A percentile compares a stretch with the other conserved stretches of the same genome.
phyloP scores from a whole-genome alignment of 2,797 vertebrate genomes.

The Halcyon badia region DNA sequence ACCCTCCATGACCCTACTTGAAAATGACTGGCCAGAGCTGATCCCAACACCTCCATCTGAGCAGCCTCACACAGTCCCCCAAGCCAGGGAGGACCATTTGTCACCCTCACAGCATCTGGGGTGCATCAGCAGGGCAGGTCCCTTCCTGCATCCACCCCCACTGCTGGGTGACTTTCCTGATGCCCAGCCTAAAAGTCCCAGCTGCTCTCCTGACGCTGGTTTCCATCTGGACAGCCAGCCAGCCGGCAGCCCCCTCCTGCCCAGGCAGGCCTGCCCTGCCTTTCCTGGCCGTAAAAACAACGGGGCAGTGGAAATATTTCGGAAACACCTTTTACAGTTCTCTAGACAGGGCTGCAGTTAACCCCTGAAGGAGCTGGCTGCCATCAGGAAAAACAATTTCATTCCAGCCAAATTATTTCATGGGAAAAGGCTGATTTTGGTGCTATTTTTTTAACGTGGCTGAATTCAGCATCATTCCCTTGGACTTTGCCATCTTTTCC shows the following conservation, averaged over 20 bases:
- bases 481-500: not conserved
- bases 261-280: constrained; percentile 46
- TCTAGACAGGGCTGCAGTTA: constrained; percentile 40
- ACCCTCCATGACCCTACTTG: not conserved
- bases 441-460: not conserved
- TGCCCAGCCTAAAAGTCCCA: not conserved
- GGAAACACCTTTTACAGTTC: constrained; percentile 65
- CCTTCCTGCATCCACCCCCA: not conserved
- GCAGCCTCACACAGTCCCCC: not conserved
- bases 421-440: constrained; percentile 24
- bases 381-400: constrained; percentile 23
- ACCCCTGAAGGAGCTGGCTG: constrained; percentile 46
- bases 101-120: no score
- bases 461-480: not conserved
- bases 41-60: not conserved
- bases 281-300: constrained; percentile 53
- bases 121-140: rapidly evolving
- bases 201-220: not conserved
- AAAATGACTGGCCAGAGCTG: not conserved
- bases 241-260: not conserved
- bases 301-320: constrained; percentile 61
- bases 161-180: rapidly evolving
- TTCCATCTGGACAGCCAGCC: not conserved
- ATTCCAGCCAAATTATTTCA: not conserved
- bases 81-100: not conserved